phyloP scores from a whole-genome alignment of 2,113 vertebrate genomes.

The Prietella phreatophila region DNA sequence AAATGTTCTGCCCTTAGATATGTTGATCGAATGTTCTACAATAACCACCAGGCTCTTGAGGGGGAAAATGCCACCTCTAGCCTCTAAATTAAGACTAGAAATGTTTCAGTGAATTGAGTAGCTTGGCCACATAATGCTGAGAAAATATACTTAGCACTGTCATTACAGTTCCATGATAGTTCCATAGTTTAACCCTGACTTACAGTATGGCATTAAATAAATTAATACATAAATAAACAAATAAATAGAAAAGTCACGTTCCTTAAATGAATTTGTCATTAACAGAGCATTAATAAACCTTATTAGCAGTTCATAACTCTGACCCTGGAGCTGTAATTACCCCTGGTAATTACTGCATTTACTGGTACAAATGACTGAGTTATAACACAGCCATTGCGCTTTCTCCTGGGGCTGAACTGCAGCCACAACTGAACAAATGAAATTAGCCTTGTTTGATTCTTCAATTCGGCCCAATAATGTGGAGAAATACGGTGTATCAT shows the following conservation, averaged over 20 bases:
- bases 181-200: background rate
- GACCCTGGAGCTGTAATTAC: slow-evolving; percentile 18
- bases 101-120: background rate
- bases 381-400: background rate
- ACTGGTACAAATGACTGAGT: background rate
- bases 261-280: background rate
- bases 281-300: background rate
- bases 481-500: slow-evolving; percentile 39
- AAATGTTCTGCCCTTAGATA: background rate
- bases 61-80: background rate
- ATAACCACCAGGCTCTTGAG: background rate
- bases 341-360: too few species aligned
- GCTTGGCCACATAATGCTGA: background rate
- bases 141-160: background rate
- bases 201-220: background rate
- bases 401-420: slow-evolving; percentile 15
- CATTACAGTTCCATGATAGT: background rate
- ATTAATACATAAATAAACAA: background rate
- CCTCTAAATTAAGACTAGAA: background rate
- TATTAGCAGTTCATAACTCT: background rate
- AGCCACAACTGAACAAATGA: slow-evolving; percentile 31
- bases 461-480: slow-evolving; percentile 17
- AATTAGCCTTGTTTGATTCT: slow-evolving; percentile 45
- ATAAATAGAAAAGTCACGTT: background rate
- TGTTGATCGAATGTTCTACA: background rate